Evolutionary conservation across 2,888 invertebrate species (phyloP), one percentile per base, ranked within the genome.

Genomic region (Aphrophora alni): DNA sequence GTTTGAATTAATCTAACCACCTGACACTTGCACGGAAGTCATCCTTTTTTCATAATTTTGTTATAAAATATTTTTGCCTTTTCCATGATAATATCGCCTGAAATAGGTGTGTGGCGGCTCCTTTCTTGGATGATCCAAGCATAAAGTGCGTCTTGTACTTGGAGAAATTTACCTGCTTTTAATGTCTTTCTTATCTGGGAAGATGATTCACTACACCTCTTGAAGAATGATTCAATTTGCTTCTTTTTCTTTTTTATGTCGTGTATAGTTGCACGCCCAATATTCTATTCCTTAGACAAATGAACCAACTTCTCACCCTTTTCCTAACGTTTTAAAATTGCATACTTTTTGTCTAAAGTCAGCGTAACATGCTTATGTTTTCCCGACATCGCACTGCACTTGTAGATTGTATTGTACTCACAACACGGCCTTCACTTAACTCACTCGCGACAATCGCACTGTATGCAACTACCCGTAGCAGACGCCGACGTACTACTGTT

Each of bases 111-210:
- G 2, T 38, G 10, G 1, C 38, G 1, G n/a, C 74, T 74, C 38
- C 74, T 33, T 38, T 33, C 38, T 38, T 74, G 74, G 4, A 21
- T 74, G n/a, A 74, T 38, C 38, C 74, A 74, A 8, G 33, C 24
- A 74, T 74, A 74, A 38, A 74, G 38, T 24, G 24, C 38, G 21
- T 74, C 38, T 21, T 74, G 38, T 2, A 74, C 38, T 74, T 38
- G 38, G 4, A 12, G 38, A 74, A 38, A 38, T 2, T 38, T n/a
- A 33, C 28, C 33, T 5, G 51, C 1, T 75, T 73, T 73, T 4
- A 51, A 33, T 3, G 33, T 44, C 12, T 74, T 74, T 38, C 8
- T 38, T 17, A 38, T n/a, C 10, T 8, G 1, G 4, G 12, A 14
- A 27, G 27, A 72, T 25, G 17, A 21, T 27, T 72, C 24, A 14